Evolutionary conservation across 92 coral and sea anemone genomes (phyloP).

Genomic region (Chrysogorgia sp.): DNA sequence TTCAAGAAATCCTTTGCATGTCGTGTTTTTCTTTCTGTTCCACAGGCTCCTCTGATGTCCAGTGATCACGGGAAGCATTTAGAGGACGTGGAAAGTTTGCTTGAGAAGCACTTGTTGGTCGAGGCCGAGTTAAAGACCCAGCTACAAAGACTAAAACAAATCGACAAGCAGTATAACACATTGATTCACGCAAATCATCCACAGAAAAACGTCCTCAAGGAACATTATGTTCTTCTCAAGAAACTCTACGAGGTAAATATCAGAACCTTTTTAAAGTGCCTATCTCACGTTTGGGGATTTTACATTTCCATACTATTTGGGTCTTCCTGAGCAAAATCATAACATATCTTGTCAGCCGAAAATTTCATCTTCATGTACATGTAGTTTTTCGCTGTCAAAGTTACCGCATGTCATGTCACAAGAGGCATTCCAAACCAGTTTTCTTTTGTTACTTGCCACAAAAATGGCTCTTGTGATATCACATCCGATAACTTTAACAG

Average conservation of each 20-base stretch:
- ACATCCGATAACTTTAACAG: no score
- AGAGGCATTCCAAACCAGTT: no score
- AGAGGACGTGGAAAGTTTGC: conserved; percentile 87
- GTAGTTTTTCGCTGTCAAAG: no score
- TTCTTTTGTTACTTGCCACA: no score
- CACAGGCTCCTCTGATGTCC: conserved; percentile 61
- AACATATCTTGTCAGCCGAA: no score
- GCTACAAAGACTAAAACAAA: conserved; percentile 75
- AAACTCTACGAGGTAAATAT: conserved; percentile 74
- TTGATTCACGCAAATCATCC: conserved; percentile 84
- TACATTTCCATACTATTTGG: no score
- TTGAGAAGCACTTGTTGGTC: conserved; percentile 86
- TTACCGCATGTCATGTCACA: no score
- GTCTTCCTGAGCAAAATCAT: no score
- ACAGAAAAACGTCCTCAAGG: conserved; percentile 73
- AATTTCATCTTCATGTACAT: no score
- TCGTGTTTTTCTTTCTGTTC: background rate
- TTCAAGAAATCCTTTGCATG: background rate
- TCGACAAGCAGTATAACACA: conserved; percentile 67
- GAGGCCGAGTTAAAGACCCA: conserved; percentile 89
- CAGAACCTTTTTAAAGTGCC: background rate
- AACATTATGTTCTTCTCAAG: conserved; percentile 70
- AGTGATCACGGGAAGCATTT: conserved; percentile 92
- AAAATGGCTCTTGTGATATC: no score
- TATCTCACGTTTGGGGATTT: no score